Base-by-base conservation (phyloP, 2,888 invertebrate genomes). In the Formica aserva region DNA sequence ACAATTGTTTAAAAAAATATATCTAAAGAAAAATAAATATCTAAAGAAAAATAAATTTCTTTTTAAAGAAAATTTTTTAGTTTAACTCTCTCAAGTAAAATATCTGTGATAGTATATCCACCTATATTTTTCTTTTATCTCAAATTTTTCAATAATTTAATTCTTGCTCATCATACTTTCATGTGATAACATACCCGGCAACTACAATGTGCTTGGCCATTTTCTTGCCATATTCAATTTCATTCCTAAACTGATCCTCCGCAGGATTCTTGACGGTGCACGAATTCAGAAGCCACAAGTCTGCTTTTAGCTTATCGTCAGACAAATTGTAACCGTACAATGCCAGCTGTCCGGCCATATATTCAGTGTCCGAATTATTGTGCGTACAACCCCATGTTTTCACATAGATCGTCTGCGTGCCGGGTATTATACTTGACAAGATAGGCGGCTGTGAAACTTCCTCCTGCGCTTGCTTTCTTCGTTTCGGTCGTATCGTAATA, bases 341-440 rank as follows among this genome's bases (percentile, higher is more conserved):
- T 0, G 98, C 97, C 82, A 99, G 95, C 91, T 99, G 97, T 0
- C 99, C 99, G 0, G 99, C 98, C 99, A 99, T 99, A 94, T 99
- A 99, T 95, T 99, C 99, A 0, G 98, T 98, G 94, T 99, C 99
- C 0, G 99, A 99, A 94, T 97, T 99, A 95, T 99, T 99, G 95
- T 99, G 99, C 0, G 99, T 98, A 94, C 99, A 99, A 5, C 99
- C 99, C 99, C 99, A 99, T 82, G 99, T 99, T 95, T 98, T 98
- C 1, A 99, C 96, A 65, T 92, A 94, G 76, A 94, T 91, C 0
- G 89, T 92, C 86, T 96, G 96, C 0, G 98, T 98, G 1, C 98
- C 98, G 93, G 96, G 95, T 91, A 96, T 95, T 83, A 95, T 91
- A 83, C 95, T 95, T 0, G 92, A 87, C 32, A 92, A 83, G 9